phyloP scores from a whole-genome alignment of 92 coral and sea anemone species.

The Actinostola sp. region DNA sequence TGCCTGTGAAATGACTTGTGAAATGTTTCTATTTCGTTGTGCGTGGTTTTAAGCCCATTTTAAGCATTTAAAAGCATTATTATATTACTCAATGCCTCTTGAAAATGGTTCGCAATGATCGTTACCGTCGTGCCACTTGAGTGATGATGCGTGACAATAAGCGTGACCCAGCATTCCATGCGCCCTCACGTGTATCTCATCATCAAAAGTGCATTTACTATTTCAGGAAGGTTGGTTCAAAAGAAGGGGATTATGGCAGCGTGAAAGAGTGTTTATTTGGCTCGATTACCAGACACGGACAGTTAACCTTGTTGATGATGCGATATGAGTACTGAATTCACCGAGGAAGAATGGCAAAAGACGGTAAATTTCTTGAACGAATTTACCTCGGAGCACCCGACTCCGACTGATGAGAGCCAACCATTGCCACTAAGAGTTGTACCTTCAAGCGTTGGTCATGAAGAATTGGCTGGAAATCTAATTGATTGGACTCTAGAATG shows the following conservation, averaged over 20 bases:
- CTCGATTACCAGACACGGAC: slow-evolving; percentile 8
- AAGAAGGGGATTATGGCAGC: slow-evolving; percentile 7
- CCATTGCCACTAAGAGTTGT: slow-evolving; percentile 70
- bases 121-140: slow-evolving; percentile 12
- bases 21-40: too few relatives aligned
- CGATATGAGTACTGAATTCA: slow-evolving; percentile 81
- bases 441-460: slow-evolving; percentile 50
- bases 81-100: too few relatives aligned
- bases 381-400: slow-evolving; percentile 57
- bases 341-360: slow-evolving; percentile 69
- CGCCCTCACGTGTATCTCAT: slow-evolving; percentile 32
- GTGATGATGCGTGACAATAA: slow-evolving; percentile 4
- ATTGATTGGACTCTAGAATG: slow-evolving; percentile 80
- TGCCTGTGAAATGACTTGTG: too few relatives aligned
- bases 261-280: background rate
- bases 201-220: slow-evolving; percentile 19
- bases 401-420: slow-evolving; percentile 57
- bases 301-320: slow-evolving; percentile 17
- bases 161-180: slow-evolving; percentile 52
- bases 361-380: slow-evolving; percentile 67
- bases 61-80: too few relatives aligned
- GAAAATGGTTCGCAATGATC: too few relatives aligned
- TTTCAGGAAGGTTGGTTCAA: slow-evolving; percentile 4
- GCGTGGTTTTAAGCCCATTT: too few relatives aligned
- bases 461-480: slow-evolving; percentile 82